These are phyloP conservation scores for Rhabdophis nuchalis DNA, from an alignment of 2,797 vertebrate genomes.

Conservation along the genomic window DNA sequence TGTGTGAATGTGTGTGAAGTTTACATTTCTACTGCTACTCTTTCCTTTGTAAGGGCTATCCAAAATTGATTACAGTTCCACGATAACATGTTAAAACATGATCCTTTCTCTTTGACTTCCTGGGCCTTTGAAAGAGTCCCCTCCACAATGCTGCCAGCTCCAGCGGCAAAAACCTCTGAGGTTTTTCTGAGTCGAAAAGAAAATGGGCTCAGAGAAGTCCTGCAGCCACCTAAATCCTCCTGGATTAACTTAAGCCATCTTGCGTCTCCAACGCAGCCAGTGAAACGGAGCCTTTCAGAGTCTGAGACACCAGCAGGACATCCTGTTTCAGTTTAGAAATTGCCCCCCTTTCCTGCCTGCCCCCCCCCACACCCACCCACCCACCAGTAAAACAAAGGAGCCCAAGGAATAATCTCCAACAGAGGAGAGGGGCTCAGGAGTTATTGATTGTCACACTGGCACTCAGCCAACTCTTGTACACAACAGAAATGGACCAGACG, in stretches of 20 bases:
- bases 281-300: conserved; percentile 64
- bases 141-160: conserved; percentile 23
- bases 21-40: background rate
- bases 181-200: conserved; percentile 44
- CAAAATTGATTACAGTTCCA: conserved; percentile 38
- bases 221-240: conserved; percentile 53
- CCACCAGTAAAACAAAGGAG: conserved; percentile 76
- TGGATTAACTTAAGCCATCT: conserved; percentile 74
- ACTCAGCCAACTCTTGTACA: conserved; percentile 69
- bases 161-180: conserved; percentile 45
- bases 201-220: conserved; percentile 40
- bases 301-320: conserved; percentile 77
- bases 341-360: conserved; percentile 57
- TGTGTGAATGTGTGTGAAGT: background rate
- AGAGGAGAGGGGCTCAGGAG: conserved; percentile 73
- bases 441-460: conserved; percentile 84
- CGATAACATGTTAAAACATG: conserved; percentile 51
- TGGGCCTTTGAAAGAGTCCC: conserved; percentile 30
- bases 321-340: conserved; percentile 83
- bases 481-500: conserved; percentile 49
- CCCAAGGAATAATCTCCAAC: conserved; percentile 76
- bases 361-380: conserved; percentile 64
- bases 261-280: conserved; percentile 24
- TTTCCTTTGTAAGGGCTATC: background rate
- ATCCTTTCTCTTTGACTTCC: conserved; percentile 37